These are phyloP conservation scores for Larimichthys polyactis DNA, from an alignment of 2,113 vertebrate species.

Conservation along the genomic window DNA sequence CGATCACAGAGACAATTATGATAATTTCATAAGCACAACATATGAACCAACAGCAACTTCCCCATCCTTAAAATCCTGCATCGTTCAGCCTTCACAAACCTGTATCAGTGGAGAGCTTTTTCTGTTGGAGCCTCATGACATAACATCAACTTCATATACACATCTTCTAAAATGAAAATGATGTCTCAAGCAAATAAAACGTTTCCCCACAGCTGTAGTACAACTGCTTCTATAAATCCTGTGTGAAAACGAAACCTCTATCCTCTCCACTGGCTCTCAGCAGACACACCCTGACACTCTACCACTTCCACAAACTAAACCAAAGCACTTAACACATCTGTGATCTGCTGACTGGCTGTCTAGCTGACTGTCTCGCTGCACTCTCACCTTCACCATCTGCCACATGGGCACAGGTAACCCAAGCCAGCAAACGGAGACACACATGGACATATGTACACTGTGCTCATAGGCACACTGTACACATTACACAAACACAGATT, in stretches of 20 bases:
- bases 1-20: no score
- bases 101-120: neutral
- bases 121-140: neutral
- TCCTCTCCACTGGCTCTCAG: constrained; percentile 32
- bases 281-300: constrained; percentile 52
- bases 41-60: neutral
- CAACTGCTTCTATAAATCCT: neutral
- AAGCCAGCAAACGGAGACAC: constrained; percentile 51
- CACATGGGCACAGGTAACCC: constrained; percentile 69
- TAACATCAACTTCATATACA: neutral
- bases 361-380: constrained; percentile 50
- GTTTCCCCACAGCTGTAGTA: neutral
- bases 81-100: neutral
- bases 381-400: constrained; percentile 81
- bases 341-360: constrained; percentile 50
- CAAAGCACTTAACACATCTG: constrained; percentile 83
- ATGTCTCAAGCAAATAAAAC: neutral
- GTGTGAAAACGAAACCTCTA: neutral
- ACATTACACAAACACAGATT: neutral
- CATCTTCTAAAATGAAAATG: neutral
- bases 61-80: neutral
- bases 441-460: constrained; percentile 14
- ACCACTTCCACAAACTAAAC: constrained; percentile 52
- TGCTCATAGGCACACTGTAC: neutral
- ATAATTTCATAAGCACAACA: neutral